Evolutionary conservation across 2,113 vertebrate genomes (phyloP), one percentile per base, ranked within the genome.

Genomic region (Cryptotis parvus): DNA sequence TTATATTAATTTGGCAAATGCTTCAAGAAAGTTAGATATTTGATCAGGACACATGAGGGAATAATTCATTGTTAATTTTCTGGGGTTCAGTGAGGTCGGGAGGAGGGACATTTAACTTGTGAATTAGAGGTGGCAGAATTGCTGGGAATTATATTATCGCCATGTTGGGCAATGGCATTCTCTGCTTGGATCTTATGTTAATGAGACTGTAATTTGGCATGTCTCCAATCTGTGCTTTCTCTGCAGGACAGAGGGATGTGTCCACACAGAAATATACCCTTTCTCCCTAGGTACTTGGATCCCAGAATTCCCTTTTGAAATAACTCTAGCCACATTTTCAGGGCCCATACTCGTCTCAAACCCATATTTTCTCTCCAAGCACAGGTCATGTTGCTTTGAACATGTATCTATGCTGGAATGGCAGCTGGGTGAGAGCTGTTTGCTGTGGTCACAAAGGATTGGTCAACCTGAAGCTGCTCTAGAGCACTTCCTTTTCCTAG

Each of bases 1-100:
- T 75, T 84, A 72, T 41, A 39, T 31, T 87, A 89, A 81, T 87
- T 88, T 85, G 26, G 90, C 82, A 93, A 90, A 29, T 76, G 31
- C 8, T 84, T 14, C 69, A 55, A 88, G 39, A 78, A 79, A 65
- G 14, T 82, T 82, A n/a, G 52, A 26, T 90, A 87, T 74, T 76
- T 66, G 85, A 61, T 91, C 29, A 84, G 66, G 49, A 69, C 15
- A 63, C 27, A 88, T 70, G 61, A 95, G 6, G 18, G 8, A 85
- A 55, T 1, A 84, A 78, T 70, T 79, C 87, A 69, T 91, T 76
- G 63, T 81, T 84, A n/a, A 86, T 45, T 70, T 63, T 90, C 22
- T 65, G 41, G 31, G 37, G 1, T 35, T 84, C 41, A 75, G 79
- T 83, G 49, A 89, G 4, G 3, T 82, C 27, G 22, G 45, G 78